Percentiles rank a stretch among this genome's conserved stretches.
Conservation (phyloP, 2,113 vertebrate genomes). For the Cochlearius cochlearius region DNA sequence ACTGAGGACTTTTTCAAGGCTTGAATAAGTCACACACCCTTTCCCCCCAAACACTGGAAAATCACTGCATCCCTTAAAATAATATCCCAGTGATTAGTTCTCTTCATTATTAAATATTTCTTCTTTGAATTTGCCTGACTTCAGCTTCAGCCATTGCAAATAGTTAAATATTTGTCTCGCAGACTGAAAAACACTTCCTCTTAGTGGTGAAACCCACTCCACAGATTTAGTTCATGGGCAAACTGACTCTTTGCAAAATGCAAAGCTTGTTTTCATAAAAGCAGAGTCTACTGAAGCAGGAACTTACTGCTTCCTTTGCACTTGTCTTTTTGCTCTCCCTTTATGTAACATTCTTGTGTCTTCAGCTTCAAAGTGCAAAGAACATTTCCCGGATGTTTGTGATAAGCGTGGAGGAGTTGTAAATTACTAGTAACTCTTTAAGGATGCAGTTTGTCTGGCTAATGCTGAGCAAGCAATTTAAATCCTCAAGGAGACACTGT, state of each 20-base stretch:
- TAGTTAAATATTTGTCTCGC: background rate
- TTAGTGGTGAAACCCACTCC: background rate
- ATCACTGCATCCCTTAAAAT: background rate
- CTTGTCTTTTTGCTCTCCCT: slow-evolving; percentile 1
- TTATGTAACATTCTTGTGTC: background rate
- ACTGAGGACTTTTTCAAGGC: background rate
- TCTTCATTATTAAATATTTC: background rate
- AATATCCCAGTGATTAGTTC: background rate
- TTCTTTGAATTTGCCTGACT: background rate
- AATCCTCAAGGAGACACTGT: background rate
- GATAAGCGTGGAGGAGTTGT: slow-evolving; percentile 1
- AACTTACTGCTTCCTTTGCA: slow-evolving; percentile 32
- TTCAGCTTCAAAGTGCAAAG: slow-evolving; percentile 11
- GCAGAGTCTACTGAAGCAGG: slow-evolving; percentile 9
- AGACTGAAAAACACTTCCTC: background rate
- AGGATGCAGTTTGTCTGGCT: background rate
- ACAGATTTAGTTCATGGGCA: background rate
- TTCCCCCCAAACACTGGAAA: background rate
- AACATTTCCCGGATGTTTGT: background rate
- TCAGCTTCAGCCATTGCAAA: background rate
- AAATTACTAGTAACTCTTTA: slow-evolving; percentile 10
- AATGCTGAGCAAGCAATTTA: background rate
- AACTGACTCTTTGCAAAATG: background rate
- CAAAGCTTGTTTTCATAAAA: slow-evolving; percentile 35
- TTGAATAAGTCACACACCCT: background rate